Evolutionary conservation across 2,113 vertebrate species (phyloP), one percentile per base, ranked within the genome.

Genomic region (Ammodytes dubius): DNA sequence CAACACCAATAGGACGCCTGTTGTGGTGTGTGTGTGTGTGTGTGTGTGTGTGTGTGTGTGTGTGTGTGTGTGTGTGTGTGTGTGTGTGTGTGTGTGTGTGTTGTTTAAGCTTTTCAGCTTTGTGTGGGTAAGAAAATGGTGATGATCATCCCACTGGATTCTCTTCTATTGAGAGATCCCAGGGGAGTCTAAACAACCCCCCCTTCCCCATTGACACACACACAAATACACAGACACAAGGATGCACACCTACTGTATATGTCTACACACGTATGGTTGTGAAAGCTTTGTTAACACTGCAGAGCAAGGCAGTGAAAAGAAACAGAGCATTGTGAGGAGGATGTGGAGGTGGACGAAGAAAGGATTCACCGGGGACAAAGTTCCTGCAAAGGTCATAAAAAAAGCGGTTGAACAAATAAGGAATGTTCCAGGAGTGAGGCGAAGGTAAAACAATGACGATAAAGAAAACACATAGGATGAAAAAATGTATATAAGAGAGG

Each of bases 341-440:
- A 83, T 52, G 19, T 78, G 7, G 49, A 60, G 63, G 8, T 27
- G 76, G 69, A 63, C 42, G 63, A 64, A 70, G 71, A 67, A 35
- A 46, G 42, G 54, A 77, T 70, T 79, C 83, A 69, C 75, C 65
- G 17, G 42, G 69, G 71, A 89, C 53, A 71, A 75, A 73, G 68
- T 86, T 79, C 82, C 60, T 85, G 61, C 6, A 92, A 91, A 92
- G 84, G 90, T 91, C 84, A 92, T 63, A 15, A 60, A 27, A 27
- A 27, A 80, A 83, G 7, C 4, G 12, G 81, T 63, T 82, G 76
- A 81, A 83, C 63, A 88, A 89, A 90, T 83, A 81, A 77, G 15
- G 39, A 39, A 64, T 68, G 61, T 10, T 58, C 47, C 63, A 70
- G 81, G 57, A 79, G 59, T 50, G 13, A 77, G 35, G 27, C n/a